Base-by-base conservation (phyloP, 2,888 invertebrate species). In the Tillus elongatus region DNA sequence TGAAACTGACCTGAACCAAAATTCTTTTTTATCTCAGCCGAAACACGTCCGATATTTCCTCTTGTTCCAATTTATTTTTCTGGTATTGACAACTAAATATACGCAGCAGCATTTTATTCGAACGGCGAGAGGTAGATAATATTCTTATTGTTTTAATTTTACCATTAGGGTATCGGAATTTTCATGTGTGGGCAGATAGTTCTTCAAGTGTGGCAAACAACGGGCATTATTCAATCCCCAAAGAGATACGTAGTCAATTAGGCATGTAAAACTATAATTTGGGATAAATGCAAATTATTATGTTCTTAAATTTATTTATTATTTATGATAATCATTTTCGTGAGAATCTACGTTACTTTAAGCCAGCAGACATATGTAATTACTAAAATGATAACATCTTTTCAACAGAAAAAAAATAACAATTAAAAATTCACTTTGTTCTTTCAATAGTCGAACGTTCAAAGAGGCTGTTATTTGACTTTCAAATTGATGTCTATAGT, bases 151-250 rank as follows among this genome's bases (percentile, higher is more conserved):
- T 19, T 19, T 19, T 19, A 6, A n/a, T 19, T 19, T 19, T 19
- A 19, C n/a, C 24, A 19, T 19, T 19, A 19, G 24, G 24, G 24
- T n/a, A n/a, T 6, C n/a, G 24, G 24, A 19, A 19, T 19, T 19
- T 19, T 19, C 6, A n/a, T 19, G 24, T 19, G 24, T 19, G 24
- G 24, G 24, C n/a, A 8, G 24, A n/a, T 6, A n/a, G 6, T n/a
- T 19, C 24, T 19, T 19, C 24, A n/a, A 19, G 24, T 19, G 24
- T 19, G 24, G 24, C 24, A n/a, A 19, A 19, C 24, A 19, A n/a
- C 6, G 24, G 6, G 24, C n/a, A 19, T 19, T 19, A 19, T 19
- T 19, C n/a, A 19, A 8, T 19, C 24, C n/a, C n/a, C 24, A n/a
- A 19, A 6, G 6, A 19, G 24, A 19, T 19, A 19, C n/a, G 24